Evolutionary conservation across 2,888 invertebrate species (phyloP).

Genomic region (Volucella inanis): DNA sequence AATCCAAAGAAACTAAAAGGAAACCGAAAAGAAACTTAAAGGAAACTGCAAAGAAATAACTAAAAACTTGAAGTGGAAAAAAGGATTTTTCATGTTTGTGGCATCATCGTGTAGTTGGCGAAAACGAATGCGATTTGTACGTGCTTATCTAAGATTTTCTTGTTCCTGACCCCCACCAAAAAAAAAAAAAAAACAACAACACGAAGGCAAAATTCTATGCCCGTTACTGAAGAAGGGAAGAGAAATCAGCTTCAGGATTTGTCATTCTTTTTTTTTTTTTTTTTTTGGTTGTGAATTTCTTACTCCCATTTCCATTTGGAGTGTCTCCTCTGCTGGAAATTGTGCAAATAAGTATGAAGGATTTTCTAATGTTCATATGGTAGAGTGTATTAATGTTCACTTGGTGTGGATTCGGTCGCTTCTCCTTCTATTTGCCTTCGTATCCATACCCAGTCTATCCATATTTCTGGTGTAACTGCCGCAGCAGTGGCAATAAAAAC

Average conservation of each 20-base stretch:
- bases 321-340: slow-evolving; percentile 33
- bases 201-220: slow-evolving; percentile 1
- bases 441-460: not conserved
- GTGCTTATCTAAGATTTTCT: slow-evolving; percentile 79
- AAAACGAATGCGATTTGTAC: slow-evolving; percentile 83
- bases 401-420: slow-evolving; percentile 22
- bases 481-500: slow-evolving; percentile 54
- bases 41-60: slow-evolving; percentile 46
- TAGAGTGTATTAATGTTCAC: slow-evolving; percentile 72
- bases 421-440: not conserved
- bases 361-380: slow-evolving; percentile 71
- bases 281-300: slow-evolving; percentile 46
- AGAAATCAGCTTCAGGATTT: slow-evolving; percentile 47
- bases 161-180: slow-evolving; percentile 66
- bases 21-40: not conserved
- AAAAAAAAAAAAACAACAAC: slow-evolving; percentile 41
- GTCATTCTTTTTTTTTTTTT: slow-evolving; percentile 14
- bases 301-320: not conserved
- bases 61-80: slow-evolving; percentile 73
- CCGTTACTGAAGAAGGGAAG: slow-evolving; percentile 1
- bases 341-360: slow-evolving; percentile 70
- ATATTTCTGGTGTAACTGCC: slow-evolving; percentile 35
- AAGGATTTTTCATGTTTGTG: slow-evolving; percentile 74
- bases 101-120: slow-evolving; percentile 63
- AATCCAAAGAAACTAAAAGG: not conserved